Evolutionary conservation across 2,113 vertebrate genomes (phyloP), one percentile per base, ranked within the genome.

Genomic region (Indri indri): DNA sequence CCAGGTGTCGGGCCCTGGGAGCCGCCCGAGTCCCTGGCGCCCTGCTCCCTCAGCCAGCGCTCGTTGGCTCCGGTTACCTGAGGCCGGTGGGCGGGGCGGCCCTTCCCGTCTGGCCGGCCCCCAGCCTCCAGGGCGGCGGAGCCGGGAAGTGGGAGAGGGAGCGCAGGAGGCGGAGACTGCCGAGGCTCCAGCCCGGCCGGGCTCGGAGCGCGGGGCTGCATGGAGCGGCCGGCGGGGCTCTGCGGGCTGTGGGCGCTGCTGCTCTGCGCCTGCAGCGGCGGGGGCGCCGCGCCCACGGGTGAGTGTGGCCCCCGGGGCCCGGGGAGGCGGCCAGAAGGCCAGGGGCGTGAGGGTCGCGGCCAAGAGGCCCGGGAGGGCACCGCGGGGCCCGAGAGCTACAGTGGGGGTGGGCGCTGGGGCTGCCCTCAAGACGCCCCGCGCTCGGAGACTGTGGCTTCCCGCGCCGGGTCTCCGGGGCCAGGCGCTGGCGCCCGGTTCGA

Each of bases 91-190:
- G 96, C 85, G 96, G 96, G 84, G 97, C 95, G 52, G 87, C 95
- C 37, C 61, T 97, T 98, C 97, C 97, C 70, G 94, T 97, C 97
- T 97, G 84, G 73, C 96, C 86, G 45, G 86, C 96, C 93, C 89
- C 74, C 50, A 9, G 83, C 68, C 79, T 95, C 93, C 86, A 7
- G 65, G 79, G 96, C 83, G 59, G 73, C 5, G 9, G 80, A 90
- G 98, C 92, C 97, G 98, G 97, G 98, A 98, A 97, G 97, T 97
- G 90, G 97, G 92, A 96, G 79, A 27, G 1, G 92, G 96, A 96
- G 81, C 52, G 30, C 9, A 34, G 91, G 76, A 94, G 97, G 97
- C 95, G 97, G 96, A 45, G 97, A 97, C 96, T 97, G 68, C 61
- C 11, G 30, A 80, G 70, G 79, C 77, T 91, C 71, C 79, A 79